Evolutionary conservation across 2,888 invertebrate species (phyloP), one percentile per base, ranked within the genome.

Genomic region (Dendrolimus houi): DNA sequence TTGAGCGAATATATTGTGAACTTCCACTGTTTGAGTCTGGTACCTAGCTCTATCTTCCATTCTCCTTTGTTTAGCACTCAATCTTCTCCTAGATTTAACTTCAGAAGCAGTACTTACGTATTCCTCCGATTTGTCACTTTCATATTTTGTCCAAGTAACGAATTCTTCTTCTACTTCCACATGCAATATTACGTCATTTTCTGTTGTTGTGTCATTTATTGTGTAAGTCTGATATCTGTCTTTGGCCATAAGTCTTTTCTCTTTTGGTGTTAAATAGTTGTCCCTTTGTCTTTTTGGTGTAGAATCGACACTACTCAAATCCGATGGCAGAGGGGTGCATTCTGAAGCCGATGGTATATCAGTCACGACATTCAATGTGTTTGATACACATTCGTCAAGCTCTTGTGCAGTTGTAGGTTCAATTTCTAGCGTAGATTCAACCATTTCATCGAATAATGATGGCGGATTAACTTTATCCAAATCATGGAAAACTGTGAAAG

Each of bases 141-240:
- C 89, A 0, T 87, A 85, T 65, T 85, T 87, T 0, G 88, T 87
- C 87, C 88, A 87, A 8, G 91, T 87, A 41, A 87, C 60, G 60
- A 84, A 87, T 56, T 85, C 85, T 10, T 87, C 87, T 55, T 81
- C 82, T 2, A 79, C 75, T 64, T 83, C 81, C 6, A 80, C 58
- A 29, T 29, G 29, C 29, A 29, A 29, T 8, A 76, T 75, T 1
- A 77, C 69, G 9, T 84, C 85, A 54, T 62, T 73, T 54, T 83
- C 86, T 0, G 81, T 68, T 1, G 75, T 78, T 3, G 76, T 77
- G 58, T 93, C 94, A 0, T 93, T 94, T 53, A 96, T 95, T 0
- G 96, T 96, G 74, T 96, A 97, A 0, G 96, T 97, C 75, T 94
- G 95, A 75, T 94, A 96, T 60, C 97, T 92, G 68, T 97, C 96